Evolutionary conservation across 2,888 invertebrate species (phyloP), one percentile per base, ranked within the genome.

Genomic region (Callinectes sapidus): DNA sequence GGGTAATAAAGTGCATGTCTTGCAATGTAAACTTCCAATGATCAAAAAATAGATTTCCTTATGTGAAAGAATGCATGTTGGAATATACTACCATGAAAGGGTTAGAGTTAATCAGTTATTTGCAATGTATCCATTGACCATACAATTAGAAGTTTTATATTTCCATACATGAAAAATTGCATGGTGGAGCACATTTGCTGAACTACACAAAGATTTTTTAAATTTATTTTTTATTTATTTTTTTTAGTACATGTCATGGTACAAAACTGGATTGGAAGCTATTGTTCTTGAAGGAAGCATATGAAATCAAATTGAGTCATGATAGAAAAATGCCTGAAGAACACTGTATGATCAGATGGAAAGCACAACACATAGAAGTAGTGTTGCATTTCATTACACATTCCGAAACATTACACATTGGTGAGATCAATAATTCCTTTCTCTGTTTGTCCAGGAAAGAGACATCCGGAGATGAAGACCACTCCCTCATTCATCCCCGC

Each of bases 381-480:
- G 48, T 48, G 3, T 42, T 87, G 48, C 39, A 87, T 35, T 42
- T 87, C 23, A 13, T 10, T 87, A 87, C 18, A 10, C 28, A 32
- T 35, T n/a, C 42, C n/a, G 18, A 48, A 48, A 48, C 0, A 48
- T 48, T 48, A 10, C 8, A 48, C 48, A 48, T 48, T 10, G 48
- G 0, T 48, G 48, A 8, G 48, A 0, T 48, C 2, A 2, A 39
- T 5, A 39, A 48, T 0, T 48, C 10, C 0, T 48, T 10, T 48
- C 6, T 48, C 48, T 48, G 48, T 48, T 35, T 81, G 54, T 28
- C 28, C 87, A 92, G 92, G 87, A 39, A 92, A 87, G 87, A 92
- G 54, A 55, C 13, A 32, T 28, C 8, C 54, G 0, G 90, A 92
- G 35, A 77, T 92, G 71, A 92, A 90, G 54, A 90, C 85, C n/a